phyloP scores from a whole-genome alignment of 2,888 invertebrate genomes.

The Cotesia congregata region DNA sequence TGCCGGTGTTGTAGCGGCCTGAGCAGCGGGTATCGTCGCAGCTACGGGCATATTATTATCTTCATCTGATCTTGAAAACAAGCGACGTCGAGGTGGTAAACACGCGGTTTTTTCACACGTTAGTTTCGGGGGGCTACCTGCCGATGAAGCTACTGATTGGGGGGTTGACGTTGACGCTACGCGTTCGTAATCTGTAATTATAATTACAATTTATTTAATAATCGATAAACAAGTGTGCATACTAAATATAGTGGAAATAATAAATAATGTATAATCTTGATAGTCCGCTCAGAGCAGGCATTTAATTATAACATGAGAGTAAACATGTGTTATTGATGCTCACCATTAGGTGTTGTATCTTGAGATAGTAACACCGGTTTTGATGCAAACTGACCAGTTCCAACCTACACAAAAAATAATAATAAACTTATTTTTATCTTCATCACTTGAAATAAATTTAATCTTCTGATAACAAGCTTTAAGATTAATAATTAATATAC shows the following conservation, averaged over 20 bases:
- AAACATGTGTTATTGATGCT: slow-evolving; percentile 17
- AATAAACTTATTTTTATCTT: neutral
- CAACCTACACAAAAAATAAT: slow-evolving; percentile 55
- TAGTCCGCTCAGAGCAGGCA: slow-evolving; percentile 1
- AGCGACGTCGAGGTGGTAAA: slow-evolving; percentile 69
- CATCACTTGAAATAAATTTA: neutral
- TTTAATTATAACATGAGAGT: slow-evolving; percentile 22
- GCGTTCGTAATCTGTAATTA: slow-evolving; percentile 47
- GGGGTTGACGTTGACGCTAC: slow-evolving; percentile 64
- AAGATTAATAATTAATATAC: slow-evolving; percentile 36
- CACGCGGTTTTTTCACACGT: slow-evolving; percentile 68
- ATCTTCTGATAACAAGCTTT: neutral
- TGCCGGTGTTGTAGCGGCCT: slow-evolving; percentile 58
- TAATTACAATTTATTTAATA: slow-evolving; percentile 19
- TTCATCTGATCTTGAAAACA: slow-evolving; percentile 77
- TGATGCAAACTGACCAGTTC: slow-evolving; percentile 59
- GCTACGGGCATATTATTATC: slow-evolving; percentile 57
- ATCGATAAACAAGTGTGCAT: neutral
- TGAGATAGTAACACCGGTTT: slow-evolving; percentile 56
- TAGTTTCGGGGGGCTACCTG: slow-evolving; percentile 71
- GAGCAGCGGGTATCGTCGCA: slow-evolving; percentile 59
- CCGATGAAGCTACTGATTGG: slow-evolving; percentile 61
- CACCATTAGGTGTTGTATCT: slow-evolving; percentile 47
- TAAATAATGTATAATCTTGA: slow-evolving; percentile 3
- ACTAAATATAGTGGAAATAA: slow-evolving; percentile 16